Conservation (phyloP, 2,888 invertebrate species). For the Eumerus sabulonum region DNA sequence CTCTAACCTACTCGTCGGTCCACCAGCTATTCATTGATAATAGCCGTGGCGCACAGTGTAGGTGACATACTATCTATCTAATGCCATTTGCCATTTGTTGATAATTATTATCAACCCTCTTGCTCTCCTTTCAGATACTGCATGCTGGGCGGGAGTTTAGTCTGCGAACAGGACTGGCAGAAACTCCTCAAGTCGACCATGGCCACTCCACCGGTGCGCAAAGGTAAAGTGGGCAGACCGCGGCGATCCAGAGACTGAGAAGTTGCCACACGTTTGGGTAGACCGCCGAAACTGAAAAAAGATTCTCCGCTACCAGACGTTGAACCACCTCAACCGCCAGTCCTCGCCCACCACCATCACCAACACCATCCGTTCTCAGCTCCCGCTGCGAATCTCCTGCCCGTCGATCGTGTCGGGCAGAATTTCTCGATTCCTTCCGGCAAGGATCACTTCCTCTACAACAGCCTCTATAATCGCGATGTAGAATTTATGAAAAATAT, state of each 20-base stretch:
- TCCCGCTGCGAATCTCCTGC: conserved; percentile 35
- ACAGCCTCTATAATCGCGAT: conserved; percentile 69
- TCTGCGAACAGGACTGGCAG: conserved; percentile 96
- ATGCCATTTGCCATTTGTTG: too few relatives aligned
- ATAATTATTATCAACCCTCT: too few relatives aligned
- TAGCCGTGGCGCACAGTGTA: too few relatives aligned
- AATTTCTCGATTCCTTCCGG: conserved; percentile 45
- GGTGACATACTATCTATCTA: too few relatives aligned
- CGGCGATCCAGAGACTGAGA: conserved; percentile 91
- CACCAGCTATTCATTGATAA: conserved; percentile 19
- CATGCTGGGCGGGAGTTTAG: conserved; percentile 90
- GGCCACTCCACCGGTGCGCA: conserved; percentile 85
- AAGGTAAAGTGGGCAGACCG: conserved; percentile 90
- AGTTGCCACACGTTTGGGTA: conserved; percentile 71
- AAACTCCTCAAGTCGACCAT: conserved; percentile 87
- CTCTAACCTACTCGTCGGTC: too few relatives aligned
- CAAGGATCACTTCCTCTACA: conserved; percentile 70
- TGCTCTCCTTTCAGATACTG: conserved; percentile 86
- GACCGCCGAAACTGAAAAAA: conserved; percentile 72
- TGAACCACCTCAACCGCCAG: conserved; percentile 36
- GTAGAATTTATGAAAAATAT: conserved; percentile 70
- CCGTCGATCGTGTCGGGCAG: conserved; percentile 46
- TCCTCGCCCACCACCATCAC: conserved; percentile 33
- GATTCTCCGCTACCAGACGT: conserved; percentile 59
- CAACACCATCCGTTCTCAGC: conserved; percentile 42